phyloP scores from a whole-genome alignment of 1,140 invertebrate genomes.

The Drosophila auraria region DNA sequence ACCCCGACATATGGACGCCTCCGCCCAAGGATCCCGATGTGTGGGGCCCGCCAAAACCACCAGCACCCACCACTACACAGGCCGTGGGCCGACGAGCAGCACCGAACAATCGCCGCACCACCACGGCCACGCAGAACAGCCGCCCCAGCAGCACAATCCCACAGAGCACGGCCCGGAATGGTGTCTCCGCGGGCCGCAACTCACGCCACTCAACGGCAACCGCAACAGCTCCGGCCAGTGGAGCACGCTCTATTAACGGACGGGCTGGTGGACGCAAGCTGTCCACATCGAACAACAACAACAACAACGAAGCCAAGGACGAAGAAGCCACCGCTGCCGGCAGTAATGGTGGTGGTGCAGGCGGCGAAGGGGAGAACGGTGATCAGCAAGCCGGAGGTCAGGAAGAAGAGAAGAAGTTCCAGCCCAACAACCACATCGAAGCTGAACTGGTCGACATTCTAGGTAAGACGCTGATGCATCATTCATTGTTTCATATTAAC shows the following conservation, averaged over 20 bases:
- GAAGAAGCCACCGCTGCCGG: constrained; percentile 50
- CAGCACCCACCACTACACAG: constrained; percentile 53
- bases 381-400: constrained; percentile 85
- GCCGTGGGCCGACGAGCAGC: constrained; percentile 82
- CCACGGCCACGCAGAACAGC: constrained; percentile 35
- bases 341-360: constrained; percentile 46
- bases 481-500: too few relatives aligned
- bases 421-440: constrained; percentile 93
- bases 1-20: constrained; percentile 90
- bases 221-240: constrained; percentile 40
- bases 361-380: constrained; percentile 84
- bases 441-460: constrained; percentile 97
- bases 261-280: constrained; percentile 60
- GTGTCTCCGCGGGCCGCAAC: constrained; percentile 33
- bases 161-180: constrained; percentile 59
- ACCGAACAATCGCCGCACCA: constrained; percentile 86
- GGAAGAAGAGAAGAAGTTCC: constrained; percentile 93
- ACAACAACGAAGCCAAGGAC: constrained; percentile 60
- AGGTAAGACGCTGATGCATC: constrained; percentile 85
- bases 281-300: constrained; percentile 61
- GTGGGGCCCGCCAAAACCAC: constrained; percentile 93
- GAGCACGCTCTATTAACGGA: constrained; percentile 54
- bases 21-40: constrained; percentile 93
- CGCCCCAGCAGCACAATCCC: constrained; percentile 73
- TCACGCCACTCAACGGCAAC: constrained; percentile 27